These are phyloP conservation scores for Noctilio leporinus DNA, from an alignment of 2,113 vertebrate species.

Conservation along the genomic window DNA sequence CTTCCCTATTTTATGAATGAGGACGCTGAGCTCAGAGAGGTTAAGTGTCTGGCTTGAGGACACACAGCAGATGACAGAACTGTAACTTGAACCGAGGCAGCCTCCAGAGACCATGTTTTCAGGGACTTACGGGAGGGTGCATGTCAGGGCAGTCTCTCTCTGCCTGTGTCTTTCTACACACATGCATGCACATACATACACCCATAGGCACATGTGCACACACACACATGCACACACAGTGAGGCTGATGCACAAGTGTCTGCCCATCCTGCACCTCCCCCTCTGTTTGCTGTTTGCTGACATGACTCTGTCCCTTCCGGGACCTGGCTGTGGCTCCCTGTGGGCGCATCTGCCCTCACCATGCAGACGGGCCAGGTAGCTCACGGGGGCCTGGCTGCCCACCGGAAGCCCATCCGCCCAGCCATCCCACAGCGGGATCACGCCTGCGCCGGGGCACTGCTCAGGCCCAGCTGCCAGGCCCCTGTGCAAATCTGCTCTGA, in stretches of 20 bases:
- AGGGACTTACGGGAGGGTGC: background rate
- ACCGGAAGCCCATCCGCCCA: constrained; percentile 79
- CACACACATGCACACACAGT: accelerated
- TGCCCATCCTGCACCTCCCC: background rate
- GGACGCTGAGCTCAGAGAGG: background rate
- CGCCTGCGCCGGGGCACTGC: constrained; percentile 70
- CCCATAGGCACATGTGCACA: background rate
- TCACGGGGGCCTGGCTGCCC: constrained; percentile 72
- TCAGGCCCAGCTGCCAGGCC: constrained; percentile 79
- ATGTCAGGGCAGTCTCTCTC: background rate
- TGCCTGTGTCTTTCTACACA: background rate
- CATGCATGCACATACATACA: background rate
- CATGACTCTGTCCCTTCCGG: background rate
- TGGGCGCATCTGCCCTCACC: constrained; percentile 62
- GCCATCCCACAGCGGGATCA: constrained; percentile 68
- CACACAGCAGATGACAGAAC: background rate
- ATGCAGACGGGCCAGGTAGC: constrained; percentile 69
- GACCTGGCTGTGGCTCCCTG: constrained; percentile 31
- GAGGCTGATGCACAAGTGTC: background rate
- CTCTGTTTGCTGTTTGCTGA: constrained; percentile 36
- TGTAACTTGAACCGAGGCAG: background rate
- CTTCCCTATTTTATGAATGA: background rate
- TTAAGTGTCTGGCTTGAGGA: background rate
- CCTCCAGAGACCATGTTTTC: background rate
- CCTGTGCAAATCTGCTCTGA: constrained; percentile 83